These are phyloP conservation scores for Argyresthia goedartella DNA, from an alignment of 2,888 invertebrate genomes.

Conservation along the genomic window DNA sequence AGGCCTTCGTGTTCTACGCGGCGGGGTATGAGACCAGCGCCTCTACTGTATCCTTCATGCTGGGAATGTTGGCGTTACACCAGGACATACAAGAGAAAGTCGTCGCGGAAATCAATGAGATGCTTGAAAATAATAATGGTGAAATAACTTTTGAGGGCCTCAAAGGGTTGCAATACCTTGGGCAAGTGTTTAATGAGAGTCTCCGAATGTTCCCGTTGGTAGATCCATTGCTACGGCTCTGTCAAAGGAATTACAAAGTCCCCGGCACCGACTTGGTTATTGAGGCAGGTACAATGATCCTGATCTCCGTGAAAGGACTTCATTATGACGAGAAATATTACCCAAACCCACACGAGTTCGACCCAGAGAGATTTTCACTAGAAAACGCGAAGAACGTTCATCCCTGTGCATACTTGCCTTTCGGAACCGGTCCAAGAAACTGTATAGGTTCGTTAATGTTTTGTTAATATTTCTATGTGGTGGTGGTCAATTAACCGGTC, in stretches of 20 bases:
- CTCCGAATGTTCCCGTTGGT: slow-evolving; percentile 13
- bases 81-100: slow-evolving; percentile 10
- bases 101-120: slow-evolving; percentile 2
- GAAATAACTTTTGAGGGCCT: slow-evolving; percentile 6
- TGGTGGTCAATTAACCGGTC: no score
- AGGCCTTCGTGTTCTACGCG: slow-evolving; percentile 15
- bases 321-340: slow-evolving; percentile 16
- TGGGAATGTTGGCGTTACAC: slow-evolving; percentile 18
- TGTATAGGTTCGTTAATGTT: no score
- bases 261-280: slow-evolving; percentile 14
- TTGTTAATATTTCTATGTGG: no score
- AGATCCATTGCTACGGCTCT: slow-evolving; percentile 9
- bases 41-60: slow-evolving; percentile 20
- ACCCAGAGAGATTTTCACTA: slow-evolving; percentile 16
- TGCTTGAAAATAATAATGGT: not conserved
- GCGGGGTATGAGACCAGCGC: slow-evolving; percentile 31
- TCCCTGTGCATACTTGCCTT: slow-evolving; percentile 14
- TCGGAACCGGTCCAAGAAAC: slow-evolving; percentile 15
- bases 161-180: slow-evolving; percentile 9
- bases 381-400: slow-evolving; percentile 12
- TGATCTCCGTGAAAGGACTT: slow-evolving; percentile 9
- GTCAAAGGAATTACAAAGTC: slow-evolving; percentile 4
- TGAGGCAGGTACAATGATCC: slow-evolving; percentile 8
- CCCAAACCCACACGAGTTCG: slow-evolving; percentile 15
- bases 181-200: slow-evolving; percentile 10